Base-by-base conservation (phyloP, 1,140 invertebrate genomes). In the Drosophila asahinai region DNA sequence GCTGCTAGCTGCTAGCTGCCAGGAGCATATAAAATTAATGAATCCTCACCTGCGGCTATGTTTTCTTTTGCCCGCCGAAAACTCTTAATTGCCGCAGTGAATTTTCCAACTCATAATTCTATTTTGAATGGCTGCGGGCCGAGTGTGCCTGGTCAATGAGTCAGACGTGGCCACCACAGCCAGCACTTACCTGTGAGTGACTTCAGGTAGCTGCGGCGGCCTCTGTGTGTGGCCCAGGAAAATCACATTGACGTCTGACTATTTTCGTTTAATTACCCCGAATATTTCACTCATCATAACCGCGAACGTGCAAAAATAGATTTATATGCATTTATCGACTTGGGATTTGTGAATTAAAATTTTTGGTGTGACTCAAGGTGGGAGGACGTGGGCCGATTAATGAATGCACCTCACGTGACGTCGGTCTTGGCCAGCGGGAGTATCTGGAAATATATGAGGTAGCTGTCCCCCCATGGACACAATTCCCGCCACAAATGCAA, bases 221-320 rank as follows among this genome's bases (percentile, higher is more conserved):
- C 27, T 77, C 54, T 77, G 64, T 70, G 71, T 83, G 66, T 47
- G 80, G 76, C 73, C 14, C 30, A 66, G 47, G 25, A 40, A 54
- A 79, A 76, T 58, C 54, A 66, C 68, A 87, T 63, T 68, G 71
- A 80, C 72, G 59, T 70, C 48, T 51, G 63, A 77, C 71, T 86
- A 83, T 87, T 80, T 87, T 80, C 67, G 75, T 76, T 83, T 83
- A 87, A 86, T 73, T 80, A 63, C 57, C 43, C 14, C 79, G 59
- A 75, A 77, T 80, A 83, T 80, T 80, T 86, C 77, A 71, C 58
- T 77, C 81, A 84, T 79, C 74, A 67, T 17, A 73, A 47, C 58
- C 59, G 57, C 49, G 62, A 19, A 67, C 22, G 75, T 48, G 48
- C 67, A 62, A 43, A 47, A 71, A 58, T 77, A 77, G 65, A 62